phyloP scores from a whole-genome alignment of 2,888 invertebrate species.

The Andrena bicolor region DNA sequence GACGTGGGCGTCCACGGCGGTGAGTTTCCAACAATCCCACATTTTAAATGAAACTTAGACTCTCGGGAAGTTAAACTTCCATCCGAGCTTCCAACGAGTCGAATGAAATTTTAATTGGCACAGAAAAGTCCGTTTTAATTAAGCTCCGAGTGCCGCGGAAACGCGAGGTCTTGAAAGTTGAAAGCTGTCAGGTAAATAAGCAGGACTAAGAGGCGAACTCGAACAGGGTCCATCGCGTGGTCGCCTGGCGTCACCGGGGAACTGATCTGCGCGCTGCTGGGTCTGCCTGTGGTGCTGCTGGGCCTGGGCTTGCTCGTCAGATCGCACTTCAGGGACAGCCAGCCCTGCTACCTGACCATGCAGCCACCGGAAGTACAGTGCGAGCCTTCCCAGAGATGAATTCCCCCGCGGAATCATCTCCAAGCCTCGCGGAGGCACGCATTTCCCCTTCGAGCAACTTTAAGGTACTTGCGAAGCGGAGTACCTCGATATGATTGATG shows the following conservation, averaged over 20 bases:
- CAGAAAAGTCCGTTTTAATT: no score
- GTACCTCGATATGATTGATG: not conserved
- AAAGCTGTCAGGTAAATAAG: not conserved
- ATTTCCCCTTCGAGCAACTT: not conserved
- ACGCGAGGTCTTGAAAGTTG: not conserved
- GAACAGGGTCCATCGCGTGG: constrained; percentile 86
- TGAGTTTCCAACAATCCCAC: constrained; percentile 40
- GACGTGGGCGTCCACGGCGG: constrained; percentile 83
- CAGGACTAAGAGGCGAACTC: not conserved
- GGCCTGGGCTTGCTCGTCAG: constrained; percentile 86
- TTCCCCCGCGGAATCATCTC: constrained; percentile 7
- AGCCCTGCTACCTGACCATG: constrained; percentile 74
- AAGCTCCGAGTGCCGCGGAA: no score
- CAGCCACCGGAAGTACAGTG: constrained; percentile 75
- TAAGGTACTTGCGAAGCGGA: not conserved
- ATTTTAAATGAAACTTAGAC: no score
- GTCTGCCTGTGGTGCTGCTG: constrained; percentile 87
- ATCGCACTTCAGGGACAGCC: constrained; percentile 86
- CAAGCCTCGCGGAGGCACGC: not conserved
- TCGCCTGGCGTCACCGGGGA: constrained; percentile 88
- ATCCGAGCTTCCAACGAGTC: no score
- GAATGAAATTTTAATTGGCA: no score
- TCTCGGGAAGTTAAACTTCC: no score
- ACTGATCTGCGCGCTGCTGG: constrained; percentile 87
- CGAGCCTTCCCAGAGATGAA: constrained; percentile 81